Conservation (phyloP, 2,797 vertebrate species). For the Brachyrhaphis roseni region DNA sequence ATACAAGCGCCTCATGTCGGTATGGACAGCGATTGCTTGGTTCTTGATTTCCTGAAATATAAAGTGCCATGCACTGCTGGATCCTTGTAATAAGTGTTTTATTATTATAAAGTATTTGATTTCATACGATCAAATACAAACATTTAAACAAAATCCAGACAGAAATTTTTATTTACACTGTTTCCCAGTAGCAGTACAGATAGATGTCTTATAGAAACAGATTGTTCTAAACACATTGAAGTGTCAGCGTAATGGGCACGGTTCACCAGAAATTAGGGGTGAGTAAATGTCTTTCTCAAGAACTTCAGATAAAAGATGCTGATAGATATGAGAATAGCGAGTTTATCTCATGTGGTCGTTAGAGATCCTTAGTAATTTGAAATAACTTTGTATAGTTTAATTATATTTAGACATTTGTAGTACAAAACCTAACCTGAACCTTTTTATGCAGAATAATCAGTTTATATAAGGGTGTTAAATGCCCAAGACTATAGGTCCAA, state of each 20-base stretch:
- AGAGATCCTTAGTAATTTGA: not conserved
- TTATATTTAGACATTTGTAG: not conserved
- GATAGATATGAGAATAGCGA: not conserved
- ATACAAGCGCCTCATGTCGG: conserved; percentile 98
- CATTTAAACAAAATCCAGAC: not conserved
- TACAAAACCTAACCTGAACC: not conserved
- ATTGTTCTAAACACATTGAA: not conserved
- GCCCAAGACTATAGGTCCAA: too few species aligned
- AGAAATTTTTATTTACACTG: not conserved
- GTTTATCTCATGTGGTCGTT: not conserved
- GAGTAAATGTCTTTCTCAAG: not conserved
- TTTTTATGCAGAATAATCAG: not conserved
- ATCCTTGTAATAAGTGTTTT: not conserved
- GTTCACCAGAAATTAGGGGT: not conserved
- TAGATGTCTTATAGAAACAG: not conserved
- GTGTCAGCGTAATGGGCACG: not conserved
- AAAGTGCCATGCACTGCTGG: not conserved
- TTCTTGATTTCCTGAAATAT: not conserved
- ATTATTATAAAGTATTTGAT: not conserved
- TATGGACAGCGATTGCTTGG: conserved; percentile 48
- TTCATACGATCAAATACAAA: not conserved
- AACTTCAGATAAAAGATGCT: not conserved
- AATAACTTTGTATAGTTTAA: not conserved
- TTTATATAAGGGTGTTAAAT: not conserved
- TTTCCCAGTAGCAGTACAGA: not conserved